Evolutionary conservation across 2,113 vertebrate genomes (phyloP).

Genomic region (Anarrhichthys ocellatus): DNA sequence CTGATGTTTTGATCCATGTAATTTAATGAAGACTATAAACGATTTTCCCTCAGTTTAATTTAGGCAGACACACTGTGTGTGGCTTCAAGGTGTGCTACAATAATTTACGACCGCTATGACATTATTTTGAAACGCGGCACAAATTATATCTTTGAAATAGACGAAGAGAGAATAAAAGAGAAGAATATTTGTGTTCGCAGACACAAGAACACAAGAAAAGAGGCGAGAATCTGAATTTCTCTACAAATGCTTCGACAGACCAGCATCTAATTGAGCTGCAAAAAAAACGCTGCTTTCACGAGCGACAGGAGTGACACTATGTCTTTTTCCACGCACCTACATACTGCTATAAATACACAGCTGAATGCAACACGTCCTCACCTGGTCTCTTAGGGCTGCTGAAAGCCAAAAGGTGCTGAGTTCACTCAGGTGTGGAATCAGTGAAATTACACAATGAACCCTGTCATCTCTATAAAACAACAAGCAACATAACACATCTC

Average conservation of each 20-base stretch:
- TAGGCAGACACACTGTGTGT: slow-evolving; percentile 6
- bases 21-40: background rate
- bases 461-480: background rate
- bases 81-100: slow-evolving; percentile 12
- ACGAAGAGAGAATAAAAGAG: background rate
- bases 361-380: background rate
- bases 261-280: background rate
- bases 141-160: background rate
- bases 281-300: background rate
- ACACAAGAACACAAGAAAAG: background rate
- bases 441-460: background rate
- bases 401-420: background rate
- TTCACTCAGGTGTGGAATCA: no score
- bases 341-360: background rate
- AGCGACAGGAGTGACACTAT: background rate
- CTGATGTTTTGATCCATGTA: background rate
- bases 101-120: slow-evolving; percentile 4
- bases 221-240: background rate
- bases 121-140: background rate
- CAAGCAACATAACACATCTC: background rate
- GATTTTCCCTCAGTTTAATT: background rate
- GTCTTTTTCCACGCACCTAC: no score
- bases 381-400: background rate
- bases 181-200: background rate
- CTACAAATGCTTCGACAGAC: background rate